Base-by-base conservation (phyloP, 2,113 vertebrate species). In the Vimba vimba region DNA sequence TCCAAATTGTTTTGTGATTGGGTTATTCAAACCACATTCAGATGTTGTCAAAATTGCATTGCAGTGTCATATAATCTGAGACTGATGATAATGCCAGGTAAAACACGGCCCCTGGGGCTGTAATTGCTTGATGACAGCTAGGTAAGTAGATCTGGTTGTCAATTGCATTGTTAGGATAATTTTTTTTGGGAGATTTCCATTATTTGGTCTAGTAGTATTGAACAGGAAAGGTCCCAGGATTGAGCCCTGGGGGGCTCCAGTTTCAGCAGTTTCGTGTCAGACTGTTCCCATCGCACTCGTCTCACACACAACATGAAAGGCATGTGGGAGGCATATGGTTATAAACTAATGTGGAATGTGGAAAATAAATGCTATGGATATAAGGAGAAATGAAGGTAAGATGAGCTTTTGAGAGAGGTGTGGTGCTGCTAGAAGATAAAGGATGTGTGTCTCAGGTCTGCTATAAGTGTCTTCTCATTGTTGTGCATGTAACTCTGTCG, bases 341-440 rank as follows among this genome's bases (percentile, higher is more conserved):
- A 5, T 30, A 19, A 45, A 74, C 30, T 25, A 1, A 60, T 27
- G 50, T 57, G 36, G 55, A 52, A 57, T 12, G 57, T 57, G 85
- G 89, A 88, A 89, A 91, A 89, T 84, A 91, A 89, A 92, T 91
- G 91, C 91, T 88, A 86, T 47, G 13, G n/a, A 77, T 52, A 55
- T 77, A 47, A 50, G 74, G 9, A 36, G 21, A 83, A 57, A 55
- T 59, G 19, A 74, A 27, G 71, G 45, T 23, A 27, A 84, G 19
- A n/a, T 43, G n/a, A 64, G 43, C 47, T 66, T 74, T 76, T 57
- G 25, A 47, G 21, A 57, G 19, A 80, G 59, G 76, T 68, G 87
- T 80, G 57, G 25, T n/a, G 30, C n/a, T 62, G n/a, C 9, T 8
- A 68, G 43, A 19, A 55, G 30, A 87, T 30, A 85, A 83, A 73